phyloP scores from a whole-genome alignment of 2,113 vertebrate genomes.

The Semicossyphus pulcher region DNA sequence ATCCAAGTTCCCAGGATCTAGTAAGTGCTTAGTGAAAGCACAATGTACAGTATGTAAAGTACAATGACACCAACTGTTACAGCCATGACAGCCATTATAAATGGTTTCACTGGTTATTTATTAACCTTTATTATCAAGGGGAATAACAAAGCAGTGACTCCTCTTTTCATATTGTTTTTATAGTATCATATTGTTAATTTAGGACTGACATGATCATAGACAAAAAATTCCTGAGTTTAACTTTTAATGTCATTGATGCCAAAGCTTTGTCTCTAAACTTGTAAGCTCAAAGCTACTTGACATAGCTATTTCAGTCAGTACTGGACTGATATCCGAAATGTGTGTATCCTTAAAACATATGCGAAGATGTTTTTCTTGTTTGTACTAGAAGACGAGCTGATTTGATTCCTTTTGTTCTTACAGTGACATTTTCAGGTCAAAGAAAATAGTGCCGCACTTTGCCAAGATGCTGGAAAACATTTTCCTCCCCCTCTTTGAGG shows the following conservation, averaged over 20 bases:
- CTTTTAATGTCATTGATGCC: neutral
- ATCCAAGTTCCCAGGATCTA: conserved; percentile 98
- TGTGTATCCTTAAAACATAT: too few species aligned
- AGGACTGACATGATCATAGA: neutral
- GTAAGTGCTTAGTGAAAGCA: conserved; percentile 84
- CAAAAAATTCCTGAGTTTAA: too few species aligned
- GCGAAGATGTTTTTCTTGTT: conserved; percentile 2
- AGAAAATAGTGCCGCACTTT: conserved; percentile 90
- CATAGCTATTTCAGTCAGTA: too few species aligned
- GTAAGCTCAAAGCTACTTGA: neutral
- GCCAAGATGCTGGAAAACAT: conserved; percentile 97
- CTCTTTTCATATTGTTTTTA: too few species aligned
- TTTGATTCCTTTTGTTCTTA: conserved; percentile 49
- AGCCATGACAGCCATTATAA: too few species aligned
- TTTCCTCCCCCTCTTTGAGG: conserved; percentile 95
- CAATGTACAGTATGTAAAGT: too few species aligned
- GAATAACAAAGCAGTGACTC: neutral
- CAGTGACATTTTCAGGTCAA: conserved; percentile 96
- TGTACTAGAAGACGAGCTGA: neutral
- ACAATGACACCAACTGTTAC: too few species aligned
- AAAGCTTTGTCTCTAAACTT: neutral
- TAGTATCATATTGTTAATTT: neutral
- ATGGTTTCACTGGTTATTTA: too few species aligned
- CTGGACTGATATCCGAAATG: too few species aligned
- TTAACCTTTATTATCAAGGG: neutral